phyloP scores from a whole-genome alignment of 1,140 invertebrate genomes.

The Thaumatotibia leucotreta region DNA sequence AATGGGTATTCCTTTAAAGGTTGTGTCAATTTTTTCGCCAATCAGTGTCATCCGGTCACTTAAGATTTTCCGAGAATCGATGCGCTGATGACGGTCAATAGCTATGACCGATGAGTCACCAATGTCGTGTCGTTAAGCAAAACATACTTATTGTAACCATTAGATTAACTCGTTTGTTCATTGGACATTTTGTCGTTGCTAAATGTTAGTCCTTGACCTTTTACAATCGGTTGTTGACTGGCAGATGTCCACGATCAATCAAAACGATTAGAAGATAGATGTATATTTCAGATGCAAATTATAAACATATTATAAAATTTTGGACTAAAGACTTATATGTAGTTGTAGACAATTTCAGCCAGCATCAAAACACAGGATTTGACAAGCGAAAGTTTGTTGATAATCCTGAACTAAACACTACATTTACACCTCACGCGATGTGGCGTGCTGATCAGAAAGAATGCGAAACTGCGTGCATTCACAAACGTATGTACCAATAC shows the following conservation, averaged over 20 bases:
- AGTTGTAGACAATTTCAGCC: neutral
- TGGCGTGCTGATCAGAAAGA: constrained; percentile 33
- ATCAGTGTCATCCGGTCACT: constrained; percentile 8
- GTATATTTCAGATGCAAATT: neutral
- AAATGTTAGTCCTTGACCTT: neutral
- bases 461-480: constrained; percentile 3
- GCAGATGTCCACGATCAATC: neutral
- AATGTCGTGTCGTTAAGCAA: neutral
- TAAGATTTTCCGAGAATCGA: constrained; percentile 1
- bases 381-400: constrained; percentile 38
- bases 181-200: neutral
- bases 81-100: constrained; percentile 4
- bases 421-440: constrained; percentile 43
- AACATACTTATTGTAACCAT: neutral
- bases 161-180: neutral
- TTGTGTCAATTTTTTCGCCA: neutral
- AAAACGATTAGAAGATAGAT: neutral
- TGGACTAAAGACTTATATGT: neutral
- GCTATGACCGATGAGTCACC: constrained; percentile 9
- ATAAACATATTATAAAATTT: neutral
- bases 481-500: neutral
- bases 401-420: constrained; percentile 32
- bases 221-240: neutral
- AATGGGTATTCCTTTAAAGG: neutral
- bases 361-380: constrained; percentile 7